Evolutionary conservation across 2,113 vertebrate species (phyloP).

Genomic region (Emydura subglobosa): DNA sequence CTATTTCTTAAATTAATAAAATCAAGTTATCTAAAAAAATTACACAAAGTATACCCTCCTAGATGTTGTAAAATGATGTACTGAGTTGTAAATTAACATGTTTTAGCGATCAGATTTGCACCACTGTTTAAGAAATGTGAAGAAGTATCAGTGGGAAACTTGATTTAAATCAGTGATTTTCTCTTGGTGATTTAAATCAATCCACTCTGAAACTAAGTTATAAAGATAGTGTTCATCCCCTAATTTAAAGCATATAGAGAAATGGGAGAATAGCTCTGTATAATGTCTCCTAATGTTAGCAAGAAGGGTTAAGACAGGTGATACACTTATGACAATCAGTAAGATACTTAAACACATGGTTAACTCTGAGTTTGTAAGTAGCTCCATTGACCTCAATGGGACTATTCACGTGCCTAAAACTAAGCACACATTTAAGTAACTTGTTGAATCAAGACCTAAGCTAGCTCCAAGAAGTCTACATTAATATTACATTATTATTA

Average conservation of each 20-base stretch:
- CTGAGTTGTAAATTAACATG: too few species aligned
- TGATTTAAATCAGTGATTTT: too few species aligned
- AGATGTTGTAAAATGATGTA: too few species aligned
- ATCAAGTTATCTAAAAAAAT: too few species aligned
- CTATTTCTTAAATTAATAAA: too few species aligned
- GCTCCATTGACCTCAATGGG: not conserved
- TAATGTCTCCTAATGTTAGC: not conserved
- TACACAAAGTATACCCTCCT: too few species aligned
- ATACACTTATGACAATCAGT: not conserved
- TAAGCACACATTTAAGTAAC: not conserved
- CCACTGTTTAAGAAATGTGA: too few species aligned
- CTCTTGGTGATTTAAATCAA: too few species aligned
- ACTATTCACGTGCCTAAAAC: rapidly evolving
- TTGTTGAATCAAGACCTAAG: not conserved
- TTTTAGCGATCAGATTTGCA: too few species aligned
- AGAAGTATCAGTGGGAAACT: too few species aligned
- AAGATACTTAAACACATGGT: rapidly evolving
- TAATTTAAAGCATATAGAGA: not conserved
- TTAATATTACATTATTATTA: too few species aligned
- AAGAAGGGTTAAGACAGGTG: not conserved
- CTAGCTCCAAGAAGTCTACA: not conserved
- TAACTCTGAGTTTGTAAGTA: not conserved
- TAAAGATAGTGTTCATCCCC: not conserved
- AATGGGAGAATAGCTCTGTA: not conserved
- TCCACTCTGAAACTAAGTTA: not conserved